Evolutionary conservation across 2,797 vertebrate genomes (phyloP).

Genomic region (Sciaenops ocellatus): DNA sequence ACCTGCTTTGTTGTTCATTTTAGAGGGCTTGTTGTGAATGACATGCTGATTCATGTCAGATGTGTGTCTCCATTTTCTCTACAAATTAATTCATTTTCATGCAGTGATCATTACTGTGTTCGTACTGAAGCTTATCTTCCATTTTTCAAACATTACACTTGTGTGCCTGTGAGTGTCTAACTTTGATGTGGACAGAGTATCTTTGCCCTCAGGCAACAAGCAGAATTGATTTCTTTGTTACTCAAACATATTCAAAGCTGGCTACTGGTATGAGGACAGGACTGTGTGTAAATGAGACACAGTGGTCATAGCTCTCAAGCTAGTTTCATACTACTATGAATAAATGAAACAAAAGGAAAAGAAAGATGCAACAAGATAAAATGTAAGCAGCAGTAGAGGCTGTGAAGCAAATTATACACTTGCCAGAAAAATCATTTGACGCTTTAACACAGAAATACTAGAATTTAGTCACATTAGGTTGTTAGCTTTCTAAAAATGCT

Average conservation of each 20-base stretch:
- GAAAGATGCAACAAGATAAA: background rate
- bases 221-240: too few species aligned
- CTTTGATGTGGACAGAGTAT: background rate
- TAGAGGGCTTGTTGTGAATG: background rate
- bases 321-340: too few species aligned
- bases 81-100: background rate
- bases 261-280: background rate
- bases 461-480: background rate
- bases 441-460: too few species aligned
- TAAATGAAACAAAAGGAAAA: background rate
- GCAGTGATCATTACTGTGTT: background rate
- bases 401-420: background rate
- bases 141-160: background rate
- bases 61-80: background rate
- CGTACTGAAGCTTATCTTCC: background rate
- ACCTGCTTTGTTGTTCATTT: background rate
- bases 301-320: background rate
- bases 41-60: too few species aligned
- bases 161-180: background rate
- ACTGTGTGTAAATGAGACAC: background rate
- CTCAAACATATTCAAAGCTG: background rate
- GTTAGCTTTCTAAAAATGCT: background rate
- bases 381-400: background rate
- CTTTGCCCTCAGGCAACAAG: background rate
- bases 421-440: background rate